A percentile compares a stretch with the other conserved stretches of the same genome.
phyloP scores from a whole-genome alignment of 2,113 vertebrate genomes.

The Sisor rabdophorus region DNA sequence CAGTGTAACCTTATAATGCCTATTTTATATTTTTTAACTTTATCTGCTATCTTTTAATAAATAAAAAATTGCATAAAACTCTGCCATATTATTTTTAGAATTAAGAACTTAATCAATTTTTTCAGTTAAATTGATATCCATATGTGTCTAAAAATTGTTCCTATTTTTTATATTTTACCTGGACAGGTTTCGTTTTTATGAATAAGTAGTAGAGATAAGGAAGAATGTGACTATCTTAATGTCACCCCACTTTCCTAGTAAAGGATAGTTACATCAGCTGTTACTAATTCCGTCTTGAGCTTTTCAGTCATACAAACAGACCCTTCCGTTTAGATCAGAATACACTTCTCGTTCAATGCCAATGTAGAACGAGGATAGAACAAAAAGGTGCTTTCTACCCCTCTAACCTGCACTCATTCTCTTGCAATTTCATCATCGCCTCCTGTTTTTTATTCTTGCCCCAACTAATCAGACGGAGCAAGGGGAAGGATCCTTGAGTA shows the following conservation, averaged over 20 bases:
- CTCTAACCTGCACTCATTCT: constrained; percentile 58
- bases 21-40: not conserved
- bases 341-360: constrained; percentile 65
- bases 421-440: constrained; percentile 44
- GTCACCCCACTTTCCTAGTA: too few species aligned
- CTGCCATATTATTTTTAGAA: too few species aligned
- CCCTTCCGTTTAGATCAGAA: constrained; percentile 55
- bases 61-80: too few species aligned
- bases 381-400: constrained; percentile 59
- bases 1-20: not conserved
- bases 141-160: not conserved
- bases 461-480: constrained; percentile 40
- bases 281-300: not conserved
- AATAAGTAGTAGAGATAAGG: not conserved
- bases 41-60: too few species aligned
- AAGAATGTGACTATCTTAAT: too few species aligned
- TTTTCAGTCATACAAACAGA: constrained; percentile 4
- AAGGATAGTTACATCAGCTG: not conserved
- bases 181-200: not conserved
- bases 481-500: constrained; percentile 56
- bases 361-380: constrained; percentile 54
- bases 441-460: constrained; percentile 44
- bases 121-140: too few species aligned
- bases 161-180: not conserved
- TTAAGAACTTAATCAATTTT: too few species aligned